Percentiles rank a stretch among this genome's conserved stretches.
These are phyloP conservation scores for Morone saxatilis DNA, from an alignment of 2,113 vertebrate species.

Conservation along the genomic window DNA sequence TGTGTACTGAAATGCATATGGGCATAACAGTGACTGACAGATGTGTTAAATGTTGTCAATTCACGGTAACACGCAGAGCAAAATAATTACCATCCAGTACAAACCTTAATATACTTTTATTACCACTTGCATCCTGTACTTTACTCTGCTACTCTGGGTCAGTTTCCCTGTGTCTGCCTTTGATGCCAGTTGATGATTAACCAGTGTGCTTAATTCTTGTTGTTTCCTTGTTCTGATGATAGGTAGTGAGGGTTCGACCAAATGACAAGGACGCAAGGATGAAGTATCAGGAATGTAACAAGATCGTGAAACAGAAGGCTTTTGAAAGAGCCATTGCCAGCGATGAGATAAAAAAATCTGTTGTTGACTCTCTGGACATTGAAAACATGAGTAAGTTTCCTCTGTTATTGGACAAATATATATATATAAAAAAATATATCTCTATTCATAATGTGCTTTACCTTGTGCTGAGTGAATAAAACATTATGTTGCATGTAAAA, in stretches of 20 bases:
- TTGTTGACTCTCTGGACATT: conserved; percentile 94
- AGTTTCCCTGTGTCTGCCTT: neutral
- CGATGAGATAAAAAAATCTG: conserved; percentile 91
- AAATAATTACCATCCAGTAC: neutral
- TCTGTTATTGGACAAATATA: neutral
- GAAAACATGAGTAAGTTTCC: conserved; percentile 93
- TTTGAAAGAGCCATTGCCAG: conserved; percentile 94
- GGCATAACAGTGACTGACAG: neutral
- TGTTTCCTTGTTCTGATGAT: conserved; percentile 11
- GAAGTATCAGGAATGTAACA: conserved; percentile 96
- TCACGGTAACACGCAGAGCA: neutral
- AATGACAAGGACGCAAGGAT: conserved; percentile 94
- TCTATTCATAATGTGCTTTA: neutral
- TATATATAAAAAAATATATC: neutral
- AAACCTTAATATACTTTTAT: neutral
- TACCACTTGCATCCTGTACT: neutral
- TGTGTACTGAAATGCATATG: neutral
- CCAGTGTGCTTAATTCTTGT: neutral
- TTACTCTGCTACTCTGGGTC: neutral
- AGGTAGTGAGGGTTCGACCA: conserved; percentile 94
- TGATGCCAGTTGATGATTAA: neutral
- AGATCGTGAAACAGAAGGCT: conserved; percentile 95
- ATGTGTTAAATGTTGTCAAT: neutral
- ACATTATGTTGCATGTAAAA: neutral
- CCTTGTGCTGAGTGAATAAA: neutral